Evolutionary conservation across 2,113 vertebrate genomes (phyloP).

Genomic region (Crocuta crocuta): DNA sequence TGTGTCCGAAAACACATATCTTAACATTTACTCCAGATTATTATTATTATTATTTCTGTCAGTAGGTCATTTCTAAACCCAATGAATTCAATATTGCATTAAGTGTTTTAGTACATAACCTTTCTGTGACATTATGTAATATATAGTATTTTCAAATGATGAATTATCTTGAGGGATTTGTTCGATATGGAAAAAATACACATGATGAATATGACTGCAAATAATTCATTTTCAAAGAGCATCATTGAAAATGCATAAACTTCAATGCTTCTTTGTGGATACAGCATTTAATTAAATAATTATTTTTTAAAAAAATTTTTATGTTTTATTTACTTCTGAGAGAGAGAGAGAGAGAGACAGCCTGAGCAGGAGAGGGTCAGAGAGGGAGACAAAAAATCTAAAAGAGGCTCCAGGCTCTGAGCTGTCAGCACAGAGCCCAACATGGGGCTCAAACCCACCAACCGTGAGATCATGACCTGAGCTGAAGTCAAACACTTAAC

Average conservation of each 20-base stretch:
- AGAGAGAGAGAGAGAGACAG: too few species aligned
- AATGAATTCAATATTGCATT: neutral
- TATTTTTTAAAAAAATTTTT: neutral
- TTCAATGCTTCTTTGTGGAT: neutral
- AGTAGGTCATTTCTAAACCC: neutral
- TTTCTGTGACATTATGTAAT: neutral
- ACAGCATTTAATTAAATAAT: neutral
- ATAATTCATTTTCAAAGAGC: slow-evolving; percentile 15
- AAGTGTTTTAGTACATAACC: neutral
- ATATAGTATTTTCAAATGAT: slow-evolving; percentile 18
- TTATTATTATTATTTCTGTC: neutral
- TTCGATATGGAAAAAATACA: neutral
- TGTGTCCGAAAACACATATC: neutral
- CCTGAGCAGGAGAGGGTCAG: too few species aligned
- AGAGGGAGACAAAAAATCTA: too few species aligned
- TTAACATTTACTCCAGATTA: slow-evolving; percentile 7
- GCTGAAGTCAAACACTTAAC: too few species aligned
- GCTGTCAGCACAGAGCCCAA: too few species aligned
- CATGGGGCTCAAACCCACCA: too few species aligned
- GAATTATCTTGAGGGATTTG: slow-evolving; percentile 19
- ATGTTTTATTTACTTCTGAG: too few species aligned
- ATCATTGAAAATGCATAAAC: slow-evolving; percentile 34
- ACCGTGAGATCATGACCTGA: too few species aligned
- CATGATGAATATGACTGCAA: neutral
- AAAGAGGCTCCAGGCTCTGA: too few species aligned